Percentiles rank a stretch among this genome's conserved stretches.
These are phyloP conservation scores for Keiferia lycopersicella DNA, from an alignment of 2,888 invertebrate genomes.

Conservation along the genomic window DNA sequence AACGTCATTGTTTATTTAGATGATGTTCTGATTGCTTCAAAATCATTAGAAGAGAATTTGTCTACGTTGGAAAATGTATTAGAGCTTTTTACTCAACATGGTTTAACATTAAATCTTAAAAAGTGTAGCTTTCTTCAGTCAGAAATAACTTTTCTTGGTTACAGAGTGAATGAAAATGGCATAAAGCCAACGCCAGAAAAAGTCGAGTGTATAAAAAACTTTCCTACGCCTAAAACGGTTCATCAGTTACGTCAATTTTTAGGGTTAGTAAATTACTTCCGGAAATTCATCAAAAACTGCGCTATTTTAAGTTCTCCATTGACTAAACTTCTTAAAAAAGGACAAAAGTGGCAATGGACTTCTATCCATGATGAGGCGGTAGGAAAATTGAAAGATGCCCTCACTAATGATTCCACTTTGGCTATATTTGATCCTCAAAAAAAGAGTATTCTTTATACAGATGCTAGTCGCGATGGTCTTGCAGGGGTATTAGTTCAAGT, in stretches of 20 bases:
- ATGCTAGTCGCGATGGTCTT: conserved; percentile 45
- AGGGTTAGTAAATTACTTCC: conserved; percentile 41
- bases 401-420: conserved; percentile 31
- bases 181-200: conserved; percentile 35
- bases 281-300: conserved; percentile 41
- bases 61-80: conserved; percentile 16
- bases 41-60: conserved; percentile 30
- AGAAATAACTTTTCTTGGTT: conserved; percentile 38
- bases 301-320: conserved; percentile 38
- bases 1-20: conserved; percentile 30
- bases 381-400: too few species aligned
- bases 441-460: conserved; percentile 31
- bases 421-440: conserved; percentile 37
- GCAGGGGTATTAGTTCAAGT: conserved; percentile 45
- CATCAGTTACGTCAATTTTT: conserved; percentile 38
- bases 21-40: conserved; percentile 28
- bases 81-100: conserved; percentile 26
- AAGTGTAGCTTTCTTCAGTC: conserved; percentile 39
- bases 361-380: too few species aligned
- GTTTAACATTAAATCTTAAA: conserved; percentile 28
- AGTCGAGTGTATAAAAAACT: conserved; percentile 34
- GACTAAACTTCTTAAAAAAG: conserved; percentile 38
- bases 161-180: conserved; percentile 30
- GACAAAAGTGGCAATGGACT: conserved; percentile 36
- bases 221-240: conserved; percentile 34